Conservation (phyloP, 2,797 vertebrate species). For the Potorous gilbertii region DNA sequence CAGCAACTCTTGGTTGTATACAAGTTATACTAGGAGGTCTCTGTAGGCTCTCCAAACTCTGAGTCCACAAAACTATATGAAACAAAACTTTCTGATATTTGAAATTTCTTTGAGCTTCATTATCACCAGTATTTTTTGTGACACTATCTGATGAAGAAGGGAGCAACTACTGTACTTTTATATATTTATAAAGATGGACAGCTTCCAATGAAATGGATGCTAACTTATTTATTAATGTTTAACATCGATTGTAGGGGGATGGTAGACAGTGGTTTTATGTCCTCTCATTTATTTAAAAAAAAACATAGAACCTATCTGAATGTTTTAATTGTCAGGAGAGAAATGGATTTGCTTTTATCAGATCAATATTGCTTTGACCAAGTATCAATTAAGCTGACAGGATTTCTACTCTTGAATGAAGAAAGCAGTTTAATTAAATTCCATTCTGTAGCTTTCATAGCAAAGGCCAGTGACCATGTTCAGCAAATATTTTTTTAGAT, state of each 20-base stretch:
- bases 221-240: conserved; percentile 84
- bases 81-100: not conserved
- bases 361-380: conserved; percentile 86
- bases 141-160: not conserved
- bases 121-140: not conserved
- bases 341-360: conserved; percentile 88
- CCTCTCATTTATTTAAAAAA: conserved; percentile 81
- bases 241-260: conserved; percentile 74
- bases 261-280: conserved; percentile 73
- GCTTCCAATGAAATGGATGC: conserved; percentile 77
- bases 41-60: not conserved
- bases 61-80: not conserved
- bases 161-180: not conserved
- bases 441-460: conserved; percentile 74
- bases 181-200: conserved; percentile 51
- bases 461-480: conserved; percentile 43
- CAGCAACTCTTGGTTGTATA: not conserved
- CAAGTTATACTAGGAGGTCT: not conserved
- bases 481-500: conserved; percentile 43
- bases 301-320: conserved; percentile 81
- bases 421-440: conserved; percentile 85
- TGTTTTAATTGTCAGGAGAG: conserved; percentile 86
- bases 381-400: conserved; percentile 87
- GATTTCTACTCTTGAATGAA: conserved; percentile 79
- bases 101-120: not conserved